A percentile compares a stretch with the other conserved stretches of the same genome.
Evolutionary conservation across 2,888 invertebrate genomes (phyloP).

Genomic region (Yponomeuta evonymella): DNA sequence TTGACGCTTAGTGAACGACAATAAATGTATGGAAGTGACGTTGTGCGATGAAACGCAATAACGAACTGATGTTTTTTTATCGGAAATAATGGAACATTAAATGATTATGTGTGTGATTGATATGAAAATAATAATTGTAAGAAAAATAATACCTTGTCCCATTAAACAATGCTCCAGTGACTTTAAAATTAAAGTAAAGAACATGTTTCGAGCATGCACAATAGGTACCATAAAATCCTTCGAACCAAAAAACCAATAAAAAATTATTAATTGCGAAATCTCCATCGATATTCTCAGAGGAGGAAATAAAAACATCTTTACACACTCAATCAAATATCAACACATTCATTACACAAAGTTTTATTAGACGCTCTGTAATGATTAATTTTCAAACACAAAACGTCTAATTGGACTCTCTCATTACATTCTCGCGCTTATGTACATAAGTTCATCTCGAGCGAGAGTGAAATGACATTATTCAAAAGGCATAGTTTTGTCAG

Average conservation of each 20-base stretch:
- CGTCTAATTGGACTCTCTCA: background rate
- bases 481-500: conserved; percentile 10
- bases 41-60: background rate
- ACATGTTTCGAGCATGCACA: background rate
- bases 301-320: background rate
- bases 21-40: no score
- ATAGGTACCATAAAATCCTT: conserved; percentile 3
- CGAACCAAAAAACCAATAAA: background rate
- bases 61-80: background rate
- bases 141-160: conserved; percentile 1
- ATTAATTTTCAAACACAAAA: background rate
- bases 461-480: background rate
- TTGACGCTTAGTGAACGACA: no score
- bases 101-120: conserved; percentile 1
- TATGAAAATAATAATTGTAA: conserved; percentile 3
- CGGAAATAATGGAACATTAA: background rate
- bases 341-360: background rate
- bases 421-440: background rate
- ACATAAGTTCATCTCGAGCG: background rate
- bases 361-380: background rate
- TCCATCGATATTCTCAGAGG: background rate
- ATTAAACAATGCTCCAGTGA: background rate
- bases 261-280: background rate
- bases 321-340: conserved; percentile 6
- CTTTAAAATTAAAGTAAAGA: background rate